A percentile compares a stretch with the other conserved stretches of the same genome.
Evolutionary conservation across 1,140 invertebrate genomes (phyloP).

Genomic region (Drosophila sp.): DNA sequence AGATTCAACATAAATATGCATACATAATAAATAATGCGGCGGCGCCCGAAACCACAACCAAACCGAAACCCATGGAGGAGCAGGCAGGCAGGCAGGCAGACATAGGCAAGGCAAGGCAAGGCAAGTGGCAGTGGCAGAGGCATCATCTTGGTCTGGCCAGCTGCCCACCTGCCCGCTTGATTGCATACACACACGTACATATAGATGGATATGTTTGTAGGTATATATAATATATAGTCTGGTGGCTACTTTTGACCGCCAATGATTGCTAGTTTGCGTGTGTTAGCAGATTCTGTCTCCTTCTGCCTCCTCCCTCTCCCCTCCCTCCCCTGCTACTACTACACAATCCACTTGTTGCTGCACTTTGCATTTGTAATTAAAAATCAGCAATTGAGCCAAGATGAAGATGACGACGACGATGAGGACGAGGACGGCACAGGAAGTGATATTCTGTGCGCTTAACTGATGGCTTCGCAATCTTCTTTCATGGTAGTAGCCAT

Average conservation of each 20-base stretch:
- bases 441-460: conserved; percentile 65
- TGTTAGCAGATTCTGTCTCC: conserved; percentile 47
- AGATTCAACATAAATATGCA: conserved; percentile 79
- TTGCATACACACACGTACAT: conserved; percentile 38
- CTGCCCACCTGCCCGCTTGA: conserved; percentile 61
- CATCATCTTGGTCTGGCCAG: conserved; percentile 45
- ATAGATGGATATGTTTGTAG: conserved; percentile 11
- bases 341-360: conserved; percentile 42
- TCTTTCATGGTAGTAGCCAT: conserved; percentile 42
- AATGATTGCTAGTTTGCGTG: conserved; percentile 62
- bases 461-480: conserved; percentile 46
- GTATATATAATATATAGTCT: conserved; percentile 57
- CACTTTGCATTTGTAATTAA: conserved; percentile 81
- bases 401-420: conserved; percentile 34
- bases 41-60: conserved; percentile 63
- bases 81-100: conserved; percentile 12
- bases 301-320: neutral
- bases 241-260: conserved; percentile 59
- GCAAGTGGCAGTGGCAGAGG: conserved; percentile 4
- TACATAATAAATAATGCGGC: conserved; percentile 79
- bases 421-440: conserved; percentile 48
- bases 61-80: conserved; percentile 22
- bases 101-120: conserved; percentile 18
- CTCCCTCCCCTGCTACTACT: neutral
- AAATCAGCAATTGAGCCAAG: conserved; percentile 78